Conservation (phyloP, 2,113 vertebrate genomes). For the Coptodon rendalli region DNA sequence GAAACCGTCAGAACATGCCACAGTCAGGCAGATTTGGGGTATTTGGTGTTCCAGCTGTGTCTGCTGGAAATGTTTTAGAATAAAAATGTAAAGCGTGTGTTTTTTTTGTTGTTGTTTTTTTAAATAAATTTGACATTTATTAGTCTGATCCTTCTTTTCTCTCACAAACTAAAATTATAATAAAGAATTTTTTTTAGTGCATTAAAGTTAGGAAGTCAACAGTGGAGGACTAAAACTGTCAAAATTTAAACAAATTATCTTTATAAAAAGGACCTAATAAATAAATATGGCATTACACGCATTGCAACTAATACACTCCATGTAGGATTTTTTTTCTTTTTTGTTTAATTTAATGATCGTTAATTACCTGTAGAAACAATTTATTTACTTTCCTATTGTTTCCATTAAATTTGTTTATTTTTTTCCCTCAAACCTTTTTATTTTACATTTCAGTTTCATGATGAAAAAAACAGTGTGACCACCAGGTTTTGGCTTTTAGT, state of each 20-base stretch:
- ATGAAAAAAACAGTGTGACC: neutral
- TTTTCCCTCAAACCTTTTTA: rapidly evolving
- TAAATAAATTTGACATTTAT: rapidly evolving
- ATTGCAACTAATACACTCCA: neutral
- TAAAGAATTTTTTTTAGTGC: neutral
- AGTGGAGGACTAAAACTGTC: neutral
- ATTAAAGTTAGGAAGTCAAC: neutral
- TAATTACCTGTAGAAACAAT: neutral
- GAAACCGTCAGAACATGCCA: neutral
- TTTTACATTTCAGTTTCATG: neutral
- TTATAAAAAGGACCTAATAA: neutral
- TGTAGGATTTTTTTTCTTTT: neutral
- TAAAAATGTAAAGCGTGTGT: neutral
- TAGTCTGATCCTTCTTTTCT: neutral
- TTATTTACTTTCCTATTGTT: neutral
- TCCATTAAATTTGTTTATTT: neutral
- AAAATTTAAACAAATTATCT: neutral
- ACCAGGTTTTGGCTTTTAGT: neutral
- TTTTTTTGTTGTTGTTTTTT: neutral
- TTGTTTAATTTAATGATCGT: neutral
- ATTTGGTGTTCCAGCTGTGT: neutral
- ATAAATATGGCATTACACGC: neutral
- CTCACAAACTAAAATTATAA: neutral
- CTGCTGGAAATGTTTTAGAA: neutral
- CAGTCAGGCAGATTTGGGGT: neutral